phyloP scores from a whole-genome alignment of 2,797 vertebrate genomes.

The Danio jaintianensis region DNA sequence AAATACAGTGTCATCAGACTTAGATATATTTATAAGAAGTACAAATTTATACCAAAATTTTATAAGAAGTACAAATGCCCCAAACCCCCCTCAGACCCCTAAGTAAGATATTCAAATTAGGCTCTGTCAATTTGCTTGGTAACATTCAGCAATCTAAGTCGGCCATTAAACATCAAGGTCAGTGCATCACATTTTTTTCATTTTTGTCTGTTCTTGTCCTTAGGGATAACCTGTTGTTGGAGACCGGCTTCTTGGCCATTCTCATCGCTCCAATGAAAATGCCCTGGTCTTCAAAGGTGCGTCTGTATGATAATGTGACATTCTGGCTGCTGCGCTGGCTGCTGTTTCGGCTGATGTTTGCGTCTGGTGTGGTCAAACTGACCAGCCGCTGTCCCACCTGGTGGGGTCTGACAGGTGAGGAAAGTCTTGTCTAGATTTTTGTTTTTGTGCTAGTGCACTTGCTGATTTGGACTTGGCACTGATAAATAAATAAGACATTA shows the following conservation, averaged over 20 bases:
- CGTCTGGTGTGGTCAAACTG: slow-evolving; percentile 93
- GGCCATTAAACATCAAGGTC: too few relatives aligned
- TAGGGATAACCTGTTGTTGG: slow-evolving; percentile 93
- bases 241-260: slow-evolving; percentile 88
- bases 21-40: too few relatives aligned
- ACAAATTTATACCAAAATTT: too few relatives aligned
- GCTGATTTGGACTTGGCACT: too few relatives aligned
- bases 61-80: too few relatives aligned
- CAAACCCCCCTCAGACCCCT: too few relatives aligned
- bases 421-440: background rate
- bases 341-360: slow-evolving; percentile 95
- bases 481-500: too few relatives aligned
- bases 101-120: too few relatives aligned
- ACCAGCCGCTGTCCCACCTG: slow-evolving; percentile 94
- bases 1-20: too few relatives aligned
- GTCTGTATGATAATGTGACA: slow-evolving; percentile 81
- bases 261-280: slow-evolving; percentile 86
- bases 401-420: slow-evolving; percentile 94
- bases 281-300: slow-evolving; percentile 62
- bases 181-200: background rate
- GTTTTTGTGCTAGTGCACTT: too few relatives aligned
- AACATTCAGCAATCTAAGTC: too few relatives aligned
- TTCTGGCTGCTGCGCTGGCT: slow-evolving; percentile 95
- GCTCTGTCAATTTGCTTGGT: too few relatives aligned
- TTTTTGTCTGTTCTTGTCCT: background rate